Evolutionary conservation across 1,140 invertebrate species (phyloP).

Genomic region (Heliconius melpomene): DNA sequence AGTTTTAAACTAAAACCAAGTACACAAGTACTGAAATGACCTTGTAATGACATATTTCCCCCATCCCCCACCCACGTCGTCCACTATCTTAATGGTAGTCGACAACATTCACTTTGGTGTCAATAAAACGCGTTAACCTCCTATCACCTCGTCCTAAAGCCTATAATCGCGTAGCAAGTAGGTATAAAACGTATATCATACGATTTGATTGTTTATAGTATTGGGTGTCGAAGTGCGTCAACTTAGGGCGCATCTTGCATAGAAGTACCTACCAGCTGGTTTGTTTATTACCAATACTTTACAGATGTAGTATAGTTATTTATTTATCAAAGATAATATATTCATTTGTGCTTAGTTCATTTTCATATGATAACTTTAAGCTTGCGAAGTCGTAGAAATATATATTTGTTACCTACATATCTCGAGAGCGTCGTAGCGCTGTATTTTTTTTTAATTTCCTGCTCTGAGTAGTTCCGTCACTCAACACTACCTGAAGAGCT

Average conservation of each 20-base stretch:
- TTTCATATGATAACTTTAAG: no score
- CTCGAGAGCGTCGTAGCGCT: no score
- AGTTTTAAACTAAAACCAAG: not conserved
- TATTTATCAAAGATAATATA: no score
- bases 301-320: no score
- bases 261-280: not conserved
- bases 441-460: no score
- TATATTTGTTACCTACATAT: no score
- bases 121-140: slow-evolving; percentile 31
- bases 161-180: slow-evolving; percentile 32
- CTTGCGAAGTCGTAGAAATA: no score
- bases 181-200: slow-evolving; percentile 17
- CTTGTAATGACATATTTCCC: slow-evolving; percentile 32
- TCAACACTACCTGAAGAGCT: no score
- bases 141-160: slow-evolving; percentile 25
- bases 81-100: slow-evolving; percentile 42
- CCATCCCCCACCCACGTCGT: slow-evolving; percentile 46
- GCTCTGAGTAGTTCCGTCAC: no score
- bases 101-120: slow-evolving; percentile 37
- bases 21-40: slow-evolving; percentile 27
- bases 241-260: slow-evolving; percentile 16
- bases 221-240: slow-evolving; percentile 34
- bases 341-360: no score
- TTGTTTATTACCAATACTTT: not conserved
- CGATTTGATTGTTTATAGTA: slow-evolving; percentile 23